phyloP scores from a whole-genome alignment of 2,797 vertebrate genomes.

The Hydrocynus forskahlii region DNA sequence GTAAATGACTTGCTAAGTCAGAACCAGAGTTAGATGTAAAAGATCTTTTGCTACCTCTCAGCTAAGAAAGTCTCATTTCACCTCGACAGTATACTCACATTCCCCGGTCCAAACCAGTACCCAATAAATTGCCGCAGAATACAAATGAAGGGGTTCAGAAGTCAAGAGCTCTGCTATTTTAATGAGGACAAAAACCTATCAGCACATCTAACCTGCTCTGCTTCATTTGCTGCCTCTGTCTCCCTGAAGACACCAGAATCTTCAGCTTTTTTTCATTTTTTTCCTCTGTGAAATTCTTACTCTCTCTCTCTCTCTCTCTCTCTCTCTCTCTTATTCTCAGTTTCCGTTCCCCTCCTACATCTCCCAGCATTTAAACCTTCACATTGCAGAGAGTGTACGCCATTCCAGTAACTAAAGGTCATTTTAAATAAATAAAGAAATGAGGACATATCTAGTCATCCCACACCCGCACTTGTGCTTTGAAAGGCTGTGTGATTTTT shows the following conservation, averaged over 20 bases:
- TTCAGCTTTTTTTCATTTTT: conserved; percentile 40
- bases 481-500: conserved; percentile 59
- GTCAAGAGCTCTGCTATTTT: conserved; percentile 77
- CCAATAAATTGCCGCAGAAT: conserved; percentile 70
- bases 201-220: conserved; percentile 77
- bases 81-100: conserved; percentile 69
- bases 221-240: conserved; percentile 74
- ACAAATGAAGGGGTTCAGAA: conserved; percentile 73
- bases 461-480: conserved; percentile 73
- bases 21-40: conserved; percentile 60
- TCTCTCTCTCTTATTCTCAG: neutral
- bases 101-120: conserved; percentile 72
- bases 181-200: conserved; percentile 82
- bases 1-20: conserved; percentile 55
- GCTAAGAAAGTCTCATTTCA: conserved; percentile 58
- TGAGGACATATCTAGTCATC: conserved; percentile 71
- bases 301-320: neutral
- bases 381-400: conserved; percentile 71
- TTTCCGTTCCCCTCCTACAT: conserved; percentile 61
- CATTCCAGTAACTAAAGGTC: conserved; percentile 73
- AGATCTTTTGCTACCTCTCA: conserved; percentile 64
- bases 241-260: conserved; percentile 70
- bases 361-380: conserved; percentile 74
- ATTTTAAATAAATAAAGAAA: conserved; percentile 80
- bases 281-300: conserved; percentile 12